Conservation (phyloP, 2,888 invertebrate species). For the Eurytoma californica region DNA sequence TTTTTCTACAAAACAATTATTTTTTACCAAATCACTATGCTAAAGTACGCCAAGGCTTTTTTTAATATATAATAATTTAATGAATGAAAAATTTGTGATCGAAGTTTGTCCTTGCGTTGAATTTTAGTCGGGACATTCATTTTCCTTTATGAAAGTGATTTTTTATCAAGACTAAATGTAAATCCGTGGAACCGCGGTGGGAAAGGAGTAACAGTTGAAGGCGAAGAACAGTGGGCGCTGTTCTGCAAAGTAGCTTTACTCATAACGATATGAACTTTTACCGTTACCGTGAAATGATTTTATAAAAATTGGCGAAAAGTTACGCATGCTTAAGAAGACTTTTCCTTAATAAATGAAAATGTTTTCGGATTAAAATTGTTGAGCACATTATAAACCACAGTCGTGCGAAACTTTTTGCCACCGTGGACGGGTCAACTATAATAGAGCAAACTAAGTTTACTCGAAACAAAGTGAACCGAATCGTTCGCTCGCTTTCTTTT, state of each 20-base stretch:
- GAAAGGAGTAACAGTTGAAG: conserved; percentile 11
- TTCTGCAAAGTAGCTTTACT: conserved; percentile 44
- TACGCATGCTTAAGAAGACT: conserved; percentile 22
- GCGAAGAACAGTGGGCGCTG: conserved; percentile 20
- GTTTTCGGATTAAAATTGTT: too few relatives aligned
- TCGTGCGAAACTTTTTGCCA: conserved; percentile 47
- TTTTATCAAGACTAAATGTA: conserved; percentile 39
- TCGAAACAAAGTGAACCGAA: conserved; percentile 31
- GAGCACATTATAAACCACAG: background rate
- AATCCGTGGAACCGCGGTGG: conserved; percentile 22
- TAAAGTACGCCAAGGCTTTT: conserved; percentile 47
- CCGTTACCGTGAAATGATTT: conserved; percentile 20
- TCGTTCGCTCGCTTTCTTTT: conserved; percentile 45
- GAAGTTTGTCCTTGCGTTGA: conserved; percentile 43
- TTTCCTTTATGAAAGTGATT: conserved; percentile 49
- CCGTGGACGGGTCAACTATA: conserved; percentile 7
- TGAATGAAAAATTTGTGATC: conserved; percentile 41
- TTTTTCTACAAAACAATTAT: conserved; percentile 38
- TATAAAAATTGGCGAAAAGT: conserved; percentile 27
- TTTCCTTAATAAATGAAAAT: too few relatives aligned
- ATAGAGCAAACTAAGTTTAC: conserved; percentile 44
- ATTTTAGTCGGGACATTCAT: conserved; percentile 34
- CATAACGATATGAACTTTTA: conserved; percentile 14
- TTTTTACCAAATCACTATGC: conserved; percentile 37
- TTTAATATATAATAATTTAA: conserved; percentile 40